A percentile compares a stretch with the other conserved stretches of the same genome.
These are phyloP conservation scores for Gymnocephalus cernua DNA, from an alignment of 2,113 vertebrate species.

Conservation along the genomic window DNA sequence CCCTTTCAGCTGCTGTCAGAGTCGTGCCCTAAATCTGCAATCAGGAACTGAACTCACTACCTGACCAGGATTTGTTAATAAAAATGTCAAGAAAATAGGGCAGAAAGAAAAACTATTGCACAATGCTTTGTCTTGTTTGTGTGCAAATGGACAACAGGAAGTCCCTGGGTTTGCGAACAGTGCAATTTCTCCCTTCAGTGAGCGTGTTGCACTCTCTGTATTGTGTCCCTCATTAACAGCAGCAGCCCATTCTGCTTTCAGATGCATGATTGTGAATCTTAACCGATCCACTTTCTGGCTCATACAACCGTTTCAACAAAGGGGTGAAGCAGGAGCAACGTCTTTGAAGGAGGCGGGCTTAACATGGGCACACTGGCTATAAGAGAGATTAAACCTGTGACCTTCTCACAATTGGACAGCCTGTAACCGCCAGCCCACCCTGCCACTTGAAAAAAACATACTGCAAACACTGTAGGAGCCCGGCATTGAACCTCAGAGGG, in stretches of 20 bases:
- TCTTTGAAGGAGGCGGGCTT: constrained; percentile 29
- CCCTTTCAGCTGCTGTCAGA: not conserved
- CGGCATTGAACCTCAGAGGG: constrained; percentile 30
- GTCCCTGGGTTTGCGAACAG: constrained; percentile 4
- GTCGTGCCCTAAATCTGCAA: not conserved
- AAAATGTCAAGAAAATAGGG: not conserved
- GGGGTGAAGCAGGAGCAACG: constrained; percentile 12
- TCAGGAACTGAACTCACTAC: not conserved
- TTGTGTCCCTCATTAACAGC: not conserved
- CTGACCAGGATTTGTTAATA: not conserved
- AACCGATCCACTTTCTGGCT: constrained; percentile 29
- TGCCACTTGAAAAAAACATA: constrained; percentile 32
- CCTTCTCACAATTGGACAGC: constrained; percentile 47
- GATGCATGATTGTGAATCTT: constrained; percentile 25
- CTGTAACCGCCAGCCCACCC: constrained; percentile 45
- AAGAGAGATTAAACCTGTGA: constrained; percentile 60
- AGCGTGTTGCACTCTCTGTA: not conserved
- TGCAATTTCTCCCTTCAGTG: not conserved
- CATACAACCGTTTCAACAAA: constrained; percentile 42
- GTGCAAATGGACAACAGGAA: not conserved
- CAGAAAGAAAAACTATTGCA: not conserved
- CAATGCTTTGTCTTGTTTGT: not conserved
- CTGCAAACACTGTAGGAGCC: constrained; percentile 42
- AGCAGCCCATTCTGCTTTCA: constrained; percentile 27
- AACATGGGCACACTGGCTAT: constrained; percentile 11